Base-by-base conservation (phyloP, 1,140 invertebrate genomes). In the Drosophila bipectinata region DNA sequence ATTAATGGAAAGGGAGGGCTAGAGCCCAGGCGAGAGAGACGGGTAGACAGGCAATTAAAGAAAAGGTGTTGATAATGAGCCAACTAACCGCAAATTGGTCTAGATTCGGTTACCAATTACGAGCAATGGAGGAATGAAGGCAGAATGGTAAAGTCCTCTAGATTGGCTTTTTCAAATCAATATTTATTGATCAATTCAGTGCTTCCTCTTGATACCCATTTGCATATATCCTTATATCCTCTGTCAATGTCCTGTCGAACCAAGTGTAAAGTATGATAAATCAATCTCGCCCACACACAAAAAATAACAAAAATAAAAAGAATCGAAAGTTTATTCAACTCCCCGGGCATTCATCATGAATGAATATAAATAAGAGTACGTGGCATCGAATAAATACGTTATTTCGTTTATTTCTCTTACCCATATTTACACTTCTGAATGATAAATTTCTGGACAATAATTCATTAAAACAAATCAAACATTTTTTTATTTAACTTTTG, bases 291-390 rank as follows among this genome's bases (percentile, higher is more conserved):
- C n/a, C 41, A 15, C 41, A 12, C 26, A 28, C 26, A 10, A n/a
- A 37, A 37, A n/a, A n/a, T n/a, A n/a, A n/a, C n/a, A n/a, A n/a
- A n/a, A n/a, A n/a, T n/a, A n/a, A n/a, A 57, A 55, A 56, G 41
- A 69, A 71, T 49, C 64, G 64, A 71, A 57, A 69, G 67, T 71
- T 71, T 71, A 49, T 71, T 71, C 64, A 71, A 71, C 67, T 69
- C 44, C 41, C 49, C 12, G 41, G 34, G 14, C 63, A 41, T 57
- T 57, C 26, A 48, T 69, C 51, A 69, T 44, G 41, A 30, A 34
- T 3, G 26, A 6, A 30, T 44, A 18, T 3, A 14, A 26, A 53
- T 39, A 52, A 2, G 26, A 12, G 18, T 58, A 57, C 51, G 51
- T 68, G 51, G 14, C 12, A 30, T 59, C 24, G 34, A 63, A 52